Conservation (phyloP, 2,797 vertebrate genomes). For the Danio choprae region DNA sequence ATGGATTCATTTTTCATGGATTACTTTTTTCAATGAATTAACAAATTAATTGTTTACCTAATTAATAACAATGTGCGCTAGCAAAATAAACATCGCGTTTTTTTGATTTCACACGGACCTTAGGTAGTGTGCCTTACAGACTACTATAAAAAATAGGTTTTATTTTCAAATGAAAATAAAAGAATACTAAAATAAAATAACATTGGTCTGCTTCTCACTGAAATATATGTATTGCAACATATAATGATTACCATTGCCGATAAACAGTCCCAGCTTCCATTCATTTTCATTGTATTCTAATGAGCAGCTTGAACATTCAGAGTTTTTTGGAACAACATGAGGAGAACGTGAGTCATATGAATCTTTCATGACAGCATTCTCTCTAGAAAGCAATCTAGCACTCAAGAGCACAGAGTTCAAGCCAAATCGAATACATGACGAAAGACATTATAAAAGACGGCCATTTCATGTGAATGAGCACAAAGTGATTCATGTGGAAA, state of each 20-base stretch:
- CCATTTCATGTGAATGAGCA: not conserved
- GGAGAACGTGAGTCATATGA: conserved; percentile 23
- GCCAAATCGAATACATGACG: not conserved
- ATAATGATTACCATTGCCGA: not conserved
- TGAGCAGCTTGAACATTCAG: not conserved
- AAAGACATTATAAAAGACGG: not conserved
- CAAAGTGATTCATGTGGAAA: not conserved
- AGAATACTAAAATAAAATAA: not conserved
- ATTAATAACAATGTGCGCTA: no score
- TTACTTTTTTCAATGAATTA: no score
- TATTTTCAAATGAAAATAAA: no score
- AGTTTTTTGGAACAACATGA: not conserved
- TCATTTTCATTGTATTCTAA: not conserved
- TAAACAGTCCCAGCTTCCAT: not conserved
- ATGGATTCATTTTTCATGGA: no score
- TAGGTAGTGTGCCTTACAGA: no score
- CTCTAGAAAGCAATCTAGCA: conserved; percentile 25
- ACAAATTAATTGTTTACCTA: no score
- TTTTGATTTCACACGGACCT: no score
- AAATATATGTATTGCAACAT: not conserved
- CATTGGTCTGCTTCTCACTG: not conserved
- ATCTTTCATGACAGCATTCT: conserved; percentile 11
- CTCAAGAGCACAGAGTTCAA: not conserved
- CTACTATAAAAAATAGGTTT: no score
- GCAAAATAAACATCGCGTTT: no score